These are phyloP conservation scores for Endomychus coccineus DNA, from an alignment of 2,888 invertebrate species.

Conservation along the genomic window DNA sequence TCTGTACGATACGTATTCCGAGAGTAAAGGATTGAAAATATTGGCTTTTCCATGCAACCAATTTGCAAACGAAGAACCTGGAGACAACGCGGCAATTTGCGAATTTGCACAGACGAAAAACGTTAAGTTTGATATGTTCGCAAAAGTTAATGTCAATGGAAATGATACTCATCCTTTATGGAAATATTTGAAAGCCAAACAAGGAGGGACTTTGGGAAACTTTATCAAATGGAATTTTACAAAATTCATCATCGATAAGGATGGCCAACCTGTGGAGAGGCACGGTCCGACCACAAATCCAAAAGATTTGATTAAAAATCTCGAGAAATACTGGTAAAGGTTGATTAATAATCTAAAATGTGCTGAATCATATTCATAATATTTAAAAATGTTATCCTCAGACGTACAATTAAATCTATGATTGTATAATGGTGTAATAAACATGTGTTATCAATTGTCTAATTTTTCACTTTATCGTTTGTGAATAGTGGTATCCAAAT, in stretches of 20 bases:
- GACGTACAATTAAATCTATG: too few species aligned
- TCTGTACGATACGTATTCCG: constrained; percentile 65
- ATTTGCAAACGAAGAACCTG: constrained; percentile 67
- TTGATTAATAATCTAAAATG: too few species aligned
- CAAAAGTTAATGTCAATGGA: constrained; percentile 65
- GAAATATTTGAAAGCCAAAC: constrained; percentile 51
- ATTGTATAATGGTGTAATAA: too few species aligned
- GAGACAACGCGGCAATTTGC: constrained; percentile 55
- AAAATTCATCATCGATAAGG: constrained; percentile 70
- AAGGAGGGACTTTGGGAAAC: constrained; percentile 50
- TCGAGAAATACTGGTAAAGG: constrained; percentile 39
- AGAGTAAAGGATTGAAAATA: constrained; percentile 67
- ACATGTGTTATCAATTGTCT: too few species aligned
- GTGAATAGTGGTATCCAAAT: too few species aligned
- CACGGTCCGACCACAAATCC: constrained; percentile 49
- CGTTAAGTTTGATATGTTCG: constrained; percentile 65
- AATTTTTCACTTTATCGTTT: too few species aligned
- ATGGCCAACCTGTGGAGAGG: constrained; percentile 61
- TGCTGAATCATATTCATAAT: too few species aligned
- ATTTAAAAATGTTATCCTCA: too few species aligned
- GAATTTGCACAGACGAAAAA: constrained; percentile 55
- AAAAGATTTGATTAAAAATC: constrained; percentile 34
- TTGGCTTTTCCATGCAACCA: constrained; percentile 86
- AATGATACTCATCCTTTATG: constrained; percentile 57
- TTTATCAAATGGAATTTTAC: constrained; percentile 87